Base-by-base conservation (phyloP, 1,140 invertebrate genomes). In the Cryptotermes secundus region DNA sequence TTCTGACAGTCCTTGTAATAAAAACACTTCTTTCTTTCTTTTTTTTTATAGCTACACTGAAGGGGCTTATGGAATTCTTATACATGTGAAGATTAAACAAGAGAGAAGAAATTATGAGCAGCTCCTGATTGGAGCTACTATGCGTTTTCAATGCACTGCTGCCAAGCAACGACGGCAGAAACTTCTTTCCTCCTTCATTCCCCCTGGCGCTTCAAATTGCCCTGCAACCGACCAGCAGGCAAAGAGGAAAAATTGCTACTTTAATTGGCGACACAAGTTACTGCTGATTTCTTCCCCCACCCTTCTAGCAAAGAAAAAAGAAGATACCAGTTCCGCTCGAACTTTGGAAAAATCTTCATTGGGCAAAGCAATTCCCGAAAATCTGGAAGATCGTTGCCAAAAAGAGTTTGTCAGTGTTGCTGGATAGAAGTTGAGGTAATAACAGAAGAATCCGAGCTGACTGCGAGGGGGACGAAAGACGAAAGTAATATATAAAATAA, bases 181-280 rank as follows among this genome's bases (percentile, higher is more conserved):
- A 72, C 26, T 72, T 72, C 59, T 72, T 72, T 72, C 9, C 45
- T 72, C 10, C n/a, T 31, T 3, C 59, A 72, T 72, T 12, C n/a
- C 59, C n/a, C 59, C 59, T 72, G 16, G 6, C 31, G 59, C 59
- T 72, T 72, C 59, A 72, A 72, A 72, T 72, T 72, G 59, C 59
- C 31, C 59, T 72, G 24, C 26, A 72, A 31, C 59, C 59, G n/a
- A 72, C 59, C n/a, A 26, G 59, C n/a, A 72, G n/a, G 35, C n/a
- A 79, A 36, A 59, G 10, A 83, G 83, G 26, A 83, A 83, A 83
- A 83, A 83, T 83, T 83, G 59, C 83, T 72, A 79, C 83, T 83
- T 83, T 83, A 83, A 83, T 83, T 83, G 83, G 83, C 83, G 72
- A 83, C 83, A 83, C 83, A 83, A 83, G 49, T 83, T 83, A 83